phyloP scores from a whole-genome alignment of 2,888 invertebrate genomes.

The Hermaeophaga mercurialis region DNA sequence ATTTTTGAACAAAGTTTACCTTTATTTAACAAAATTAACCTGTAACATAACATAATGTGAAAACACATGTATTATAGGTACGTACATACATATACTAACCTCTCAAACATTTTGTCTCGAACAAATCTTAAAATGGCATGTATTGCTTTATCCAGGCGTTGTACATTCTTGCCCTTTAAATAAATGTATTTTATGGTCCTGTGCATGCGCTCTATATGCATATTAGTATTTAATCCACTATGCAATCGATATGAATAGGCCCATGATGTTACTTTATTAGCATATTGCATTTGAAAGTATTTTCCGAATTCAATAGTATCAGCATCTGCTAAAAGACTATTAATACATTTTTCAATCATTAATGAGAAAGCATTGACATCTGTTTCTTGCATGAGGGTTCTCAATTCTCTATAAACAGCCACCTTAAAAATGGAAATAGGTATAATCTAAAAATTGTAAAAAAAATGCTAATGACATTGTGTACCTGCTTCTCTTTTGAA shows the following conservation, averaged over 20 bases:
- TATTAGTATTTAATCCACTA: conserved; percentile 22
- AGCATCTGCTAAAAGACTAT: conserved; percentile 6
- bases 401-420: conserved; percentile 12
- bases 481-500: not conserved
- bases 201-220: conserved; percentile 36
- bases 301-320: conserved; percentile 26
- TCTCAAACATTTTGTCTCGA: not conserved
- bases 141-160: not conserved
- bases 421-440: conserved; percentile 1
- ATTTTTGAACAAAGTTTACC: conserved; percentile 24
- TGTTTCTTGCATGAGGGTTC: conserved; percentile 32
- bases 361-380: conserved; percentile 26
- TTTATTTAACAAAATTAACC: too few relatives aligned
- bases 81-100: conserved; percentile 4
- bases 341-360: conserved; percentile 24
- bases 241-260: conserved; percentile 25
- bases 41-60: too few relatives aligned
- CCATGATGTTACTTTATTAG: conserved; percentile 11
- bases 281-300: conserved; percentile 32
- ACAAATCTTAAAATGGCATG: not conserved
- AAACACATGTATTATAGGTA: too few relatives aligned
- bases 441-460: not conserved
- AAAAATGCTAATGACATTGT: not conserved
- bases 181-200: conserved; percentile 35
- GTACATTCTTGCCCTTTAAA: conserved; percentile 8